phyloP scores from a whole-genome alignment of 2,888 invertebrate genomes.

The Pteria penguin region DNA sequence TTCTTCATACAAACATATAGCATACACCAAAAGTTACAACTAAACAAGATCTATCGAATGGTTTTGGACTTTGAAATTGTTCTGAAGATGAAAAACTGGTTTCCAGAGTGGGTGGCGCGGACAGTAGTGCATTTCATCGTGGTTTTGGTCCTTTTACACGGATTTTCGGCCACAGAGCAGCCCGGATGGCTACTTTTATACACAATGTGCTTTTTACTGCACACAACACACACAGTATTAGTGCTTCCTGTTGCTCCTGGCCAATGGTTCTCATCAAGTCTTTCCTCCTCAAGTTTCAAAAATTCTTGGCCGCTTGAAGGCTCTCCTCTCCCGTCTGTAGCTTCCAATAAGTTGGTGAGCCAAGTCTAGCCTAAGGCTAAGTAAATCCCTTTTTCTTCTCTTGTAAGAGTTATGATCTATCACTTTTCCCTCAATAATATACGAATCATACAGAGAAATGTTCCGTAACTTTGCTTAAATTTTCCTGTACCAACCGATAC shows the following conservation, averaged over 20 bases:
- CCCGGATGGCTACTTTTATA: constrained; percentile 8
- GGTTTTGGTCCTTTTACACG: constrained; percentile 12
- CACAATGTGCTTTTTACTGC: constrained; percentile 11
- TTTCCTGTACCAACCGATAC: constrained; percentile 19
- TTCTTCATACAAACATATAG: too few species aligned
- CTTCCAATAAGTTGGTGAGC: background rate
- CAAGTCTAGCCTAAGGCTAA: constrained; percentile 6
- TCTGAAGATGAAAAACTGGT: too few species aligned
- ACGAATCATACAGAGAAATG: constrained; percentile 14
- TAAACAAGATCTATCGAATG: too few species aligned
- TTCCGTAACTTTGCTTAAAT: constrained; percentile 11
- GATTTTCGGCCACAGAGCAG: background rate
- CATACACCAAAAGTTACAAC: too few species aligned
- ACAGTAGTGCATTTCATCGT: too few species aligned
- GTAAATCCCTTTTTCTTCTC: constrained; percentile 15
- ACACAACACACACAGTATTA: constrained; percentile 9
- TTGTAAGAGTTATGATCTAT: constrained; percentile 2
- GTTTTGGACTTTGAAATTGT: too few species aligned
- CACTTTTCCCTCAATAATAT: constrained; percentile 18
- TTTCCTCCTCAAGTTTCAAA: background rate
- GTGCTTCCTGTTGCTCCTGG: background rate
- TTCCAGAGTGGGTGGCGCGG: too few species aligned
- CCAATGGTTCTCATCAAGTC: background rate
- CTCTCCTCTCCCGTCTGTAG: background rate
- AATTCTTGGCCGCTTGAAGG: constrained; percentile 9